Evolutionary conservation across 1,140 invertebrate genomes (phyloP), one percentile per base, ranked within the genome.

Genomic region (Brachionus rubens): DNA sequence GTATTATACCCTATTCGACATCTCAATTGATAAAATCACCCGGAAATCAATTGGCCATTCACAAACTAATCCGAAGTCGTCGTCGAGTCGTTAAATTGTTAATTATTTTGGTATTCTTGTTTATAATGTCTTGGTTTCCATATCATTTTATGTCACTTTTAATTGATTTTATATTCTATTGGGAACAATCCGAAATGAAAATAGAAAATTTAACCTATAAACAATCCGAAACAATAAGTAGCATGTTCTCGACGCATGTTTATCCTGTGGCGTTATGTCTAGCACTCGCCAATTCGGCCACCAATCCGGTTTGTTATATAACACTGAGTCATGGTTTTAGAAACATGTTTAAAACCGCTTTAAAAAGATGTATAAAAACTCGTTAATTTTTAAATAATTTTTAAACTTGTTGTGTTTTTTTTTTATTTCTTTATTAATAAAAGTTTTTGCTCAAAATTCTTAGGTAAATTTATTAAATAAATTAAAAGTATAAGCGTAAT

Each of bases 161-260:
- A 16, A 59, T 75, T 47, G 72, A 75, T 75, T 41, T 75, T 46
- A 65, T 65, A 40, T 65, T 65, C 59, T 65, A 65, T 26, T 65
- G 40, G 33, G 59, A 65, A 43, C 59, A 65, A 41, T 43, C 26
- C 41, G 40, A 43, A 24, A 43, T 14, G 3, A 65, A 65, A 59
- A 3, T 16, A 9, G 54, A 59, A 12, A 1, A 0, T 16, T 59
- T 33, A 16, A 36, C n/a, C 24, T 26, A 48, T 46, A 36, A 48
- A 50, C 26, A 70, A 14, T 48, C 46, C 24, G 26, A 30, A 36
- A 50, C 65, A 16, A 48, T 72, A 19, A 75, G 46, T 21, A 75
- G 48, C 30, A 43, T 56, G 36, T 43, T 75, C 41, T 46, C 46
- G 19, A 46, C 36, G 2, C 46, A 75, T 59, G 16, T 75, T 56